A percentile compares a stretch with the other conserved stretches of the same genome.
Evolutionary conservation across 2,113 vertebrate species (phyloP).

Genomic region (Excalfactoria chinensis): DNA sequence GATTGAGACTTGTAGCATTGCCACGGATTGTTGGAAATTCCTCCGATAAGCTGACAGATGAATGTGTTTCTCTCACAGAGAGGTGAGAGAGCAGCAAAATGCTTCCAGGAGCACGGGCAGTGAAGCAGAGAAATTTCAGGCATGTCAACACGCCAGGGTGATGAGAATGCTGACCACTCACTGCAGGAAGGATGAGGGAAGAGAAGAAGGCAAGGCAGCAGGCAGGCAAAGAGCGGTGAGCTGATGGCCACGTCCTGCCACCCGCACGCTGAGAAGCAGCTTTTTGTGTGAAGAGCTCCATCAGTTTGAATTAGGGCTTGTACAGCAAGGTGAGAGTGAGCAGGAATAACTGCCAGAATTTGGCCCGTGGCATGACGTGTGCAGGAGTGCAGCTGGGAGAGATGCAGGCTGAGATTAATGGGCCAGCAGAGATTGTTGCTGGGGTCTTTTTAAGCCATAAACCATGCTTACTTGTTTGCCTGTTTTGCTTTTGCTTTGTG

Average conservation of each 20-base stretch:
- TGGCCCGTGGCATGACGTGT: accelerated
- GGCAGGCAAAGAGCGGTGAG: background rate
- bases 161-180: conserved; percentile 42
- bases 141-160: conserved; percentile 51
- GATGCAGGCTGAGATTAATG: background rate
- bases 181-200: background rate
- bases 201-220: background rate
- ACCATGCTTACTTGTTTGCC: background rate
- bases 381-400: background rate
- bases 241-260: conserved; percentile 10
- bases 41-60: conserved; percentile 67
- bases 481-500: background rate
- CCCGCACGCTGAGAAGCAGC: background rate
- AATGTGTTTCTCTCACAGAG: conserved; percentile 59
- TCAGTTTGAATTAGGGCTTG: conserved; percentile 33
- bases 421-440: background rate
- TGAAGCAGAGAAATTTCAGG: conserved; percentile 51
- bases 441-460: background rate
- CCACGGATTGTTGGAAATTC: conserved; percentile 61
- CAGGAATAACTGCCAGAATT: background rate
- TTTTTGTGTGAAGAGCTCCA: conserved; percentile 30
- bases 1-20: conserved; percentile 51
- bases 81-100: conserved; percentile 59
- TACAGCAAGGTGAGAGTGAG: background rate
- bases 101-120: conserved; percentile 46